Base-by-base conservation (phyloP, 2,797 vertebrate genomes). In the Pipistrellus kuhlii region DNA sequence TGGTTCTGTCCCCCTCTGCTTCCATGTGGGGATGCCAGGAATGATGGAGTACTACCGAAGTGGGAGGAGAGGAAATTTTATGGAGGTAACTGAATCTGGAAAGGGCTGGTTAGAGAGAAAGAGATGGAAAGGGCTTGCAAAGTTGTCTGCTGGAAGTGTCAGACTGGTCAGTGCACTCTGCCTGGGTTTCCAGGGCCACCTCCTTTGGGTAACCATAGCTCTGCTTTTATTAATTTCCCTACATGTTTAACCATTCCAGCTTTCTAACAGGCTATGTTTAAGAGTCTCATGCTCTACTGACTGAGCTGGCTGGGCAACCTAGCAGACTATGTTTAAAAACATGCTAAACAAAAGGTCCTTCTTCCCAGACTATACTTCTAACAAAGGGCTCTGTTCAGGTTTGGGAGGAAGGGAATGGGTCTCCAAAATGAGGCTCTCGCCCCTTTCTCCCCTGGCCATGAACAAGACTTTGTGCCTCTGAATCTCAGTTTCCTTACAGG, bases 1-100 rank as follows among this genome's bases (percentile, higher is more conserved):
- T 3, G 2, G 9, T 41, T 35, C 41, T 1, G 0, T 3, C 8
- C 5, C 21, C 11, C 35, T 32, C 10, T 2, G n/a, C 44, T n/a
- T 72, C 27, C 9, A 1, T 2, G 20, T 25, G 62, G 17, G 18
- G 7, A 23, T 4, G 17, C 46, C 46, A 27, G 27, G n/a, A 25
- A 21, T 14, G 46, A 12, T 8, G 8, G 71, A 18, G 25, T 69
- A 30, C 38, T 62, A 27, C 35, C 15, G 35, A 51, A 30, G 17
- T 3, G 2, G 10, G 46, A 7, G 30, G 5, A 17, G 17, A 35
- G 76, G 46, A 9, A 10, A 14, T 32, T 44, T 46, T 25, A 2
- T 1, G 44, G 32, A 57, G 27, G 12, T 8, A 59, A 30, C 51
- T 21, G 30, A 30, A 10, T 32, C 20, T 32, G 44, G 53, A 46